phyloP scores from a whole-genome alignment of 2,113 vertebrate species.

The Lepus europaeus region DNA sequence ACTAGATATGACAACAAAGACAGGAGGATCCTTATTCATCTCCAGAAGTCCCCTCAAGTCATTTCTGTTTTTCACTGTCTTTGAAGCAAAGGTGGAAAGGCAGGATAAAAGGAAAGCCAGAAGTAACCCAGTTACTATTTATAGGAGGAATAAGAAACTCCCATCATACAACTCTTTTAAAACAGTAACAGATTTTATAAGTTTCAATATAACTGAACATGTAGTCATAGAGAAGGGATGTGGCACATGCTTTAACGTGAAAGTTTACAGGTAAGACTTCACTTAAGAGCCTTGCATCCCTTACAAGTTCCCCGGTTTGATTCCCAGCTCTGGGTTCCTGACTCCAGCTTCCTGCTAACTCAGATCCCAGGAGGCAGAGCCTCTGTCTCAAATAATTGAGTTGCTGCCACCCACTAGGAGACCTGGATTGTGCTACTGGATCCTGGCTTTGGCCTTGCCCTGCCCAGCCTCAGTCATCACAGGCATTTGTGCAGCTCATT shows the following conservation, averaged over 20 bases:
- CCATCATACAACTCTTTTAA: neutral
- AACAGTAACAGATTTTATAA: neutral
- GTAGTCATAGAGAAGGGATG: neutral
- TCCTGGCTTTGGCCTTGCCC: too few relatives aligned
- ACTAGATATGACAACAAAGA: neutral
- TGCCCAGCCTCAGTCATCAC: too few relatives aligned
- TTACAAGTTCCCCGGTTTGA: too few relatives aligned
- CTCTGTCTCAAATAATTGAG: too few relatives aligned
- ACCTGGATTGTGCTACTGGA: too few relatives aligned
- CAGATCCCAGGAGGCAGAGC: too few relatives aligned
- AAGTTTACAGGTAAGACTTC: neutral
- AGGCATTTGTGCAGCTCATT: too few relatives aligned
- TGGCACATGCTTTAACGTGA: neutral
- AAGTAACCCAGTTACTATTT: neutral
- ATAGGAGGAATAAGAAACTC: neutral
- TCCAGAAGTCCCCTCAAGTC: neutral
- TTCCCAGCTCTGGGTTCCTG: too few relatives aligned
- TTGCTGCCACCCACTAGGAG: too few relatives aligned
- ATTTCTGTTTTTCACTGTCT: neutral
- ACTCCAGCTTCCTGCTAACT: too few relatives aligned
- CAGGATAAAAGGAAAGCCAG: neutral
- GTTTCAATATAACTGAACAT: neutral
- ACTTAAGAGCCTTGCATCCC: too few relatives aligned
- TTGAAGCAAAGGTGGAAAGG: neutral
- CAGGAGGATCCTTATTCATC: neutral